Conservation (phyloP, 2,888 invertebrate species). For the Caradrina kadenii region DNA sequence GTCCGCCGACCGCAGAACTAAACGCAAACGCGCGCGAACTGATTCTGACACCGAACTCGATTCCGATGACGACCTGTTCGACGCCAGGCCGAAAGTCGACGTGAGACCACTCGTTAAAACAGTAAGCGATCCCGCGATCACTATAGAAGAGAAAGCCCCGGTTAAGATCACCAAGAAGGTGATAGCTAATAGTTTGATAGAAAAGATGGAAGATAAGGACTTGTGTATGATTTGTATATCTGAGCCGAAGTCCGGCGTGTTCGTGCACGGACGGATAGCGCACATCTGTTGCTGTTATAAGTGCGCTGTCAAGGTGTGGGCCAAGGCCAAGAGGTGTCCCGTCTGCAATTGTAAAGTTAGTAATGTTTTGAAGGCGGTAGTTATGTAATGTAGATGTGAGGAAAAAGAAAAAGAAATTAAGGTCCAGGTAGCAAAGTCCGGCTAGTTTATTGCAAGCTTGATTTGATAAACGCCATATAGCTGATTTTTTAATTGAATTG, state of each 20-base stretch:
- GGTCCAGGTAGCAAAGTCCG: too few species aligned
- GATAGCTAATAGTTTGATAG: constrained; percentile 72
- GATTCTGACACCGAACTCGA: constrained; percentile 71
- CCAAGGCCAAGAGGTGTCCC: constrained; percentile 91
- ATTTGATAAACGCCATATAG: too few species aligned
- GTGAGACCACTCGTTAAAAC: constrained; percentile 80
- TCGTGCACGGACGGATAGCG: constrained; percentile 92
- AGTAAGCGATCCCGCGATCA: constrained; percentile 84
- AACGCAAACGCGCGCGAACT: constrained; percentile 68
- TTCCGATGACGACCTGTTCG: constrained; percentile 52
- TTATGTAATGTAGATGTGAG: constrained; percentile 74
- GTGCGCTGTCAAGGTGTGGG: constrained; percentile 93
- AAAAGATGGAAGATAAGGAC: constrained; percentile 74
- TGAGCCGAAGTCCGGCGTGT: constrained; percentile 92
- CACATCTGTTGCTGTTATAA: constrained; percentile 93
- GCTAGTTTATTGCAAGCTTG: too few species aligned
- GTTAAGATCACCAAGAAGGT: constrained; percentile 70
- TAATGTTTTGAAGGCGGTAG: constrained; percentile 92
- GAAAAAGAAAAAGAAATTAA: too few species aligned
- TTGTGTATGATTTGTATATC: constrained; percentile 92
- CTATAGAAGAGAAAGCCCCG: constrained; percentile 69
- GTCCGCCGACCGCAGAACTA: constrained; percentile 73
- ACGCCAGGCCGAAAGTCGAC: constrained; percentile 42
- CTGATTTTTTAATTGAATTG: too few species aligned
- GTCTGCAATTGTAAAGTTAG: constrained; percentile 93